phyloP scores from a whole-genome alignment of 2,888 invertebrate genomes.

The Mythimna ferrago region DNA sequence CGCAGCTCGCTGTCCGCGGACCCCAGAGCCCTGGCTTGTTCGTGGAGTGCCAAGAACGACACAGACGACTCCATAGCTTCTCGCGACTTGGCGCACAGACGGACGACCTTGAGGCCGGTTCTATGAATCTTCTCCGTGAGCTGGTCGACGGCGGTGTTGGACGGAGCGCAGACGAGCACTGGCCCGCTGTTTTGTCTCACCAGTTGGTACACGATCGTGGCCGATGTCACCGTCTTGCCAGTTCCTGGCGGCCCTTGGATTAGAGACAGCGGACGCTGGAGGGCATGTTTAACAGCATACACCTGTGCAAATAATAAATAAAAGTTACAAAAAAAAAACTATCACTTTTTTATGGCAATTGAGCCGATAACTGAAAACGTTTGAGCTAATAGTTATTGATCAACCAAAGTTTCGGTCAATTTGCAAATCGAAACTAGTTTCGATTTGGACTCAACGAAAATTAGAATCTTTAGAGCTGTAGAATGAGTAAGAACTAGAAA shows the following conservation, averaged over 20 bases:
- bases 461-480: too few relatives aligned
- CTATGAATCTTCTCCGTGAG: slow-evolving; percentile 99
- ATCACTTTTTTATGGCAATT: too few relatives aligned
- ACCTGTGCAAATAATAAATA: slow-evolving; percentile 88
- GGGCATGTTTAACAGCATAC: slow-evolving; percentile 99
- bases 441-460: too few relatives aligned
- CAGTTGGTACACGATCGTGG: slow-evolving; percentile 99
- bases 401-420: too few relatives aligned
- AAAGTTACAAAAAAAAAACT: neutral
- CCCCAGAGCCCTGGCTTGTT: slow-evolving; percentile 98
- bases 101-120: slow-evolving; percentile 98
- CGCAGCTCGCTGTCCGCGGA: slow-evolving; percentile 96
- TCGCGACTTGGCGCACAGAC: slow-evolving; percentile 99
- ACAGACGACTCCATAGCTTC: slow-evolving; percentile 99
- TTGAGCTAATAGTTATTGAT: neutral
- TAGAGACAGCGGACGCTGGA: slow-evolving; percentile 98
- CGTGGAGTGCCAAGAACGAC: slow-evolving; percentile 98
- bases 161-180: slow-evolving; percentile 99
- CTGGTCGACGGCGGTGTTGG: slow-evolving; percentile 99
- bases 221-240: slow-evolving; percentile 99
- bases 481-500: too few relatives aligned
- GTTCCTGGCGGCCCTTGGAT: slow-evolving; percentile 99
- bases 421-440: too few relatives aligned
- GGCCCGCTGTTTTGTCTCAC: slow-evolving; percentile 98
- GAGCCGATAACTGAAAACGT: neutral